A percentile compares a stretch with the other conserved stretches of the same genome.
These are phyloP conservation scores for Eudyptes chrysolophus DNA, from an alignment of 2,113 vertebrate genomes.

Conservation along the genomic window DNA sequence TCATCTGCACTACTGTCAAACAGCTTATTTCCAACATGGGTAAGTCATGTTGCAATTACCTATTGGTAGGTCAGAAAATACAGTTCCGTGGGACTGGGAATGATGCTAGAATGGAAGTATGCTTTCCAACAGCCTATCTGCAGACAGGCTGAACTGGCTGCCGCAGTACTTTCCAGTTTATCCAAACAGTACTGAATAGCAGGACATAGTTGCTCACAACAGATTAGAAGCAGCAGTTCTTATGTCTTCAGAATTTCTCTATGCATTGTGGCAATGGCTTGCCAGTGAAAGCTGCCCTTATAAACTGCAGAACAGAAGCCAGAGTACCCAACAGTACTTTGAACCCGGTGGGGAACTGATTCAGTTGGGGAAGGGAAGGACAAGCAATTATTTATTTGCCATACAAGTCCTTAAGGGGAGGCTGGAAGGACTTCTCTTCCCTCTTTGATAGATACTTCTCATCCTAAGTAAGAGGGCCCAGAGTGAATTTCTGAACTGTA, in stretches of 20 bases:
- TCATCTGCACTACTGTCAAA: not conserved
- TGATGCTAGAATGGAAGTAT: not conserved
- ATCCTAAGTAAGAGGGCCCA: not conserved
- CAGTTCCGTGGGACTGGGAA: not conserved
- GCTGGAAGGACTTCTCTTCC: not conserved
- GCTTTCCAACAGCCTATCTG: not conserved
- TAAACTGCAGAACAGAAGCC: not conserved
- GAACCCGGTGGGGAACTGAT: not conserved
- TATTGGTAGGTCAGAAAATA: not conserved
- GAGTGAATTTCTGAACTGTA: not conserved
- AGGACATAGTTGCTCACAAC: not conserved
- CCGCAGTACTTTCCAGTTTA: not conserved
- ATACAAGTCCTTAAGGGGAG: not conserved
- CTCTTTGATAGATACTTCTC: not conserved
- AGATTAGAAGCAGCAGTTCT: not conserved
- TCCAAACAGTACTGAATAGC: not conserved
- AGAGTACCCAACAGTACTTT: not conserved
- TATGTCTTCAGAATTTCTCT: not conserved
- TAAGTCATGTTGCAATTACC: not conserved
- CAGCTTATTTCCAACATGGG: not conserved
- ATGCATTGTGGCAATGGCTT: not conserved
- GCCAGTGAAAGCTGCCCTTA: not conserved
- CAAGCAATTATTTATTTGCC: not conserved
- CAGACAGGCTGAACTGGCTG: not conserved
- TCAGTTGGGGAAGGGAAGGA: not conserved